Evolutionary conservation across 1,140 invertebrate genomes (phyloP), one percentile per base, ranked within the genome.

Genomic region (Drosophila mayri): DNA sequence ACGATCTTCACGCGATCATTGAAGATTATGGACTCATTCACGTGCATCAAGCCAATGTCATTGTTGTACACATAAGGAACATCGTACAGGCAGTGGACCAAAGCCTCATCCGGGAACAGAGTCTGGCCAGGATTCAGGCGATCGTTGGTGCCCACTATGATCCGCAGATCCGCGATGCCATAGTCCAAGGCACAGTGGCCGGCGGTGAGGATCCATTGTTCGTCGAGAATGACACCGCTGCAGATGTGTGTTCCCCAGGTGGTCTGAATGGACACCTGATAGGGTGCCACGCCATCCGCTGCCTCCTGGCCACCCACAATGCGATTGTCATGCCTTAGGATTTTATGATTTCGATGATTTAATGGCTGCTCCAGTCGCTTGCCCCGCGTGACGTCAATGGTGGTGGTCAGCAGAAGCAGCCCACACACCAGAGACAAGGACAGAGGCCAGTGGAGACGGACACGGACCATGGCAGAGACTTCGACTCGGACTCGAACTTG

Each of bases 11-110:
- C 92, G 20, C 93, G 93, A 8, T 94, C 93, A 30, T 85, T 93
- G 11, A 91, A 90, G 20, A 76, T n/a, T 40, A 95, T 94, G 3
- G 91, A 82, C 4, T 68, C 75, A 4, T 90, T 76, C 0, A 94
- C 66, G 50, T 92, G 92, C 0, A 94, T 74, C 0, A 94, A 65
- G 30, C 93, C 94, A 37, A 95, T 93, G 64, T 95, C 94, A 67
- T 95, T 94, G 12, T 68, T 60, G 68, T 85, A 93, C 1, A 70
- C 1, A 4, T 58, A 52, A 0, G 92, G 92, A 8, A 64, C 55
- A 37, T 92, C 86, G 47, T 94, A 90, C n/a, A 79, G 43, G 10
- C 79, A 87, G 41, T 92, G 91, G 2, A 78, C 60, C 7, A 73
- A 25, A 0, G 80, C 70, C 37, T 78, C 14, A 12, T 84, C 76